Evolutionary conservation across 2,888 invertebrate species (phyloP), one percentile per base, ranked within the genome.

Genomic region (Synanthedon myopaeformis): DNA sequence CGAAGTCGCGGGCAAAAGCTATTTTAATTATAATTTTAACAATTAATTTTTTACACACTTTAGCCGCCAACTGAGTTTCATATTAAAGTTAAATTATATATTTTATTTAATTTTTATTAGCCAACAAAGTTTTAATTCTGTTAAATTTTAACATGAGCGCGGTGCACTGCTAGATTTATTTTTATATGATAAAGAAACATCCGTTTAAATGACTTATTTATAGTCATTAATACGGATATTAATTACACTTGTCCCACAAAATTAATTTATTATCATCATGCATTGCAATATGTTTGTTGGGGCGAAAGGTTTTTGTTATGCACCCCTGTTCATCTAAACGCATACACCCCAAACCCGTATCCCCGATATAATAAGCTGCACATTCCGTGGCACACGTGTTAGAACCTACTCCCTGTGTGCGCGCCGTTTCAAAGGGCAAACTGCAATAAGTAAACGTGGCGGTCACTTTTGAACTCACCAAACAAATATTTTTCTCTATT

Each of bases 361-460:
- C 52, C 58, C 58, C 60, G 54, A 59, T 63, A 62, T 58, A 60
- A 57, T 55, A 60, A 58, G 64, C 61, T 60, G 66, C 66, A 67
- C 80, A 81, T 79, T 80, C 80, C 80, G 57, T 19, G 68, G 74
- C 74, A 77, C 83, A 84, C 84, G 84, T 84, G 84, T 69, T 73
- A 59, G 35, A 10, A 35, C 8, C 5, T 35, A 35, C 10, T 35
- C 35, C 10, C 35, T 35, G 35, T 35, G 35, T 35, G 35, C 35
- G 35, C 35, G 35, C 8, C 2, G 10, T 35, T 35, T 35, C 35
- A 35, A 35, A 35, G 35, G 35, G 35, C 35, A 35, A 35, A 8
- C 35, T 10, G 35, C 35, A 35, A 35, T 35, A 35, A 35, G 6
- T 35, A 35, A 35, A 35, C 35, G 10, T 10, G 35, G 35, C 10